Conservation (phyloP, 2,797 vertebrate species). For the Ficedula albicollis region DNA sequence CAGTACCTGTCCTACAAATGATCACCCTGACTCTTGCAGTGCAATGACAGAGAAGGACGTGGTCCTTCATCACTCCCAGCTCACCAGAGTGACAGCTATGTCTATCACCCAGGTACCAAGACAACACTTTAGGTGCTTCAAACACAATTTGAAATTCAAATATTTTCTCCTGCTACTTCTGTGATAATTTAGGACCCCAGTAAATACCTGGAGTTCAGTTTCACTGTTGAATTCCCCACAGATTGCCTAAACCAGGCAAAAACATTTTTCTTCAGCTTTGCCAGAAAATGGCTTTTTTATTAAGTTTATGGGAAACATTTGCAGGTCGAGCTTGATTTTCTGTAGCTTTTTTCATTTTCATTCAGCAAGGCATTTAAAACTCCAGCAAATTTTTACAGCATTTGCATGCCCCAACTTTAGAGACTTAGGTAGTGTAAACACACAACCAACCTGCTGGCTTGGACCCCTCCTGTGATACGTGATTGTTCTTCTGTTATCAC, state of each 20-base stretch:
- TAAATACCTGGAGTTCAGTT: not conserved
- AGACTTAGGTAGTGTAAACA: not conserved
- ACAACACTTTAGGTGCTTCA: not conserved
- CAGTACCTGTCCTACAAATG: not conserved
- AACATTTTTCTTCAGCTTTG: not conserved
- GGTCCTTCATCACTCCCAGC: not conserved
- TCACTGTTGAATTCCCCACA: not conserved
- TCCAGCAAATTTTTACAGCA: not conserved
- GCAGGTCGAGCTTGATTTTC: not conserved
- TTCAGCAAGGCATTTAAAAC: not conserved
- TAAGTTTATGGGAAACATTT: not conserved
- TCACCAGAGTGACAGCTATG: not conserved
- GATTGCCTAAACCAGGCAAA: not conserved
- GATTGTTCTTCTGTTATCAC: not conserved
- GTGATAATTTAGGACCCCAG: not conserved
- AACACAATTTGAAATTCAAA: not conserved
- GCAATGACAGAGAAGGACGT: not conserved
- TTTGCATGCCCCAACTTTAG: not conserved
- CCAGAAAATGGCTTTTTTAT: not conserved
- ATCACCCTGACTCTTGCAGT: not conserved
- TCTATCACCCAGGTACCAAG: not conserved
- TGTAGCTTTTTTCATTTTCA: not conserved
- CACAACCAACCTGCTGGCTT: not conserved
- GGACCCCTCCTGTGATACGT: not conserved
- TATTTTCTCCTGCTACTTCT: not conserved